Base-by-base conservation (phyloP, 2,113 vertebrate genomes). In the Patagioenas fasciata region DNA sequence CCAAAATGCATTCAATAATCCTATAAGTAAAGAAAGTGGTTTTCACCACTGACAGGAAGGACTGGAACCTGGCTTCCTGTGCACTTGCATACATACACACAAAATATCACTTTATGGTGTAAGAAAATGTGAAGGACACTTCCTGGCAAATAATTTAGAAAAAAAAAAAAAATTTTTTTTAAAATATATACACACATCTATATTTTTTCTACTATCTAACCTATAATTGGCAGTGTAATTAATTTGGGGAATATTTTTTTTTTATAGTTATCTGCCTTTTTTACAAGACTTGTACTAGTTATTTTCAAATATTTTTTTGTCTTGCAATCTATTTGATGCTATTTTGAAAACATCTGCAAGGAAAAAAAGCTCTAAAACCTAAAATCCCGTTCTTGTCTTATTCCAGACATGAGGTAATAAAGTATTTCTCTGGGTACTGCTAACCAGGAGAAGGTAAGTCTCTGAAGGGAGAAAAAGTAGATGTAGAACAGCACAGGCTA, bases 1-100 rank as follows among this genome's bases (percentile, higher is more conserved):
- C 53, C 15, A 48, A 85, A 85, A 72, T 38, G 32, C 5, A 65
- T 75, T 9, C 19, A 65, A n/a, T 64, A 75, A 82, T 34, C 9
- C 57, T 58, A 0, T 56, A 51, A 82, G 58, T 38, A 64, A 18
- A 82, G 19, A 67, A 95, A 42, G 3, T 47, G 2, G 71, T 67
- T 93, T 47, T 61, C 61, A 66, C 9, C 25, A 62, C 50, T 50
- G 61, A 50, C 23, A 57, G 26, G 17, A 89, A 61, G 20, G 53
- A 64, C 12, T 72, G 56, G 34, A 91, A 48, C 20, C 9, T 5
- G 15, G 11, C 36, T 85, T 12, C 5, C 29, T n/a, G 29, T 0
- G 1, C 0, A 2, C 16, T 40, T 40, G 29, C 26, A 15, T 24
- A 17, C 28, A 24, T 16, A 40, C 11, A 28, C 4, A 25, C 10